Evolutionary conservation across 2,888 invertebrate species (phyloP), one percentile per base, ranked within the genome.

Genomic region (Crocallis elinguaria): DNA sequence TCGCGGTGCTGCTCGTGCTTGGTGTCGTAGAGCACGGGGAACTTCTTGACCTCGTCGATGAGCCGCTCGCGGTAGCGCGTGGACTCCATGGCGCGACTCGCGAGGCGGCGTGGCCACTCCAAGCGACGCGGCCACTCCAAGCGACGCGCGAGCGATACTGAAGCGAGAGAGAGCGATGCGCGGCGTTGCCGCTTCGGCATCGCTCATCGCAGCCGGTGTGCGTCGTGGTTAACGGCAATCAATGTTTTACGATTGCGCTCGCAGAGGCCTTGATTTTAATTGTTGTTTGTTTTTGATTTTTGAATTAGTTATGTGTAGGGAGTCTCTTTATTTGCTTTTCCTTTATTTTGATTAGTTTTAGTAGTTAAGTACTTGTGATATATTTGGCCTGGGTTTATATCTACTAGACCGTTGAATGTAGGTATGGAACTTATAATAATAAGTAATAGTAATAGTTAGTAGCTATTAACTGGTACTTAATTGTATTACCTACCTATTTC

Each of bases 1-100:
- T 90, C 90, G 14, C 87, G 73, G 55, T 91, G 89, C 63, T 84
- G 78, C 66, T 89, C 89, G 62, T 89, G 84, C 29, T 79, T 66
- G 38, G 89, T 89, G 77, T 91, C 86, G 73, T 90, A 91, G 56
- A 91, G 60, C 60, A 88, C 87, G 0, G 89, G 90, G 54, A 80
- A 85, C 57, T 81, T 82, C 70, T 83, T 85, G 69, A 91, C 90
- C 62, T 88, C 89, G 46, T 88, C 89, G 38, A 91, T 91, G 5
- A 91, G 69, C 38, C 70, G 71, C 62, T 90, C 90, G 16, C 90
- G 71, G 50, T 82, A 86, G 38, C 79, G 64, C 27, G 70, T 55
- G 32, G 71, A 67, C 43, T 73, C 77, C 80, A 83, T 82, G n/a
- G n/a, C 39, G 53, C 64, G 51, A 52, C 57, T n/a, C n/a, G 19